Evolutionary conservation across 2,888 invertebrate species (phyloP).

Genomic region (Aethes cnicana): DNA sequence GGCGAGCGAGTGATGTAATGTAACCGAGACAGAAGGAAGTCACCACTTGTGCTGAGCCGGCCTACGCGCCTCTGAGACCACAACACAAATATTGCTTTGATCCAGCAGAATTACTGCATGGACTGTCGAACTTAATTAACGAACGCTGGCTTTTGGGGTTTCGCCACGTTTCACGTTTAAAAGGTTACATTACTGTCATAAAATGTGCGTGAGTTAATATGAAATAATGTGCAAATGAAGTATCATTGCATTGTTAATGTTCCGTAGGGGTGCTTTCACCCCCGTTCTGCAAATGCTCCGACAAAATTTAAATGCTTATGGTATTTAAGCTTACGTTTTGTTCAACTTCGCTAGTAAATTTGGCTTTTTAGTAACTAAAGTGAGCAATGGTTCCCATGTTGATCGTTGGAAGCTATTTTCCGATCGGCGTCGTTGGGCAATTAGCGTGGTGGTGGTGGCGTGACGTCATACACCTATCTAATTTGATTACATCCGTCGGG

Average conservation of each 20-base stretch:
- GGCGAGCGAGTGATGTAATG: conserved; percentile 68
- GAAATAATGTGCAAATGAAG: conserved; percentile 12
- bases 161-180: background rate
- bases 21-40: conserved; percentile 73
- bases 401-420: conserved; percentile 25
- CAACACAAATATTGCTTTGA: conserved; percentile 58
- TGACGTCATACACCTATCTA: conserved; percentile 73
- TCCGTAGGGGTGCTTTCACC: background rate
- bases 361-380: conserved; percentile 6
- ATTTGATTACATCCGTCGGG: conserved; percentile 65
- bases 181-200: background rate
- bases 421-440: conserved; percentile 49
- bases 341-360: conserved; percentile 3
- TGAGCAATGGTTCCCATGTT: conserved; percentile 3
- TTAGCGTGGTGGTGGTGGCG: conserved; percentile 61
- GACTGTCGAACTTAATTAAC: conserved; percentile 45
- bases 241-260: conserved; percentile 6
- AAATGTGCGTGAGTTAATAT: conserved; percentile 8
- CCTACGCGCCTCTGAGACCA: conserved; percentile 64
- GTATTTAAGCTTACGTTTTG: background rate
- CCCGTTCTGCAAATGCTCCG: conserved; percentile 5
- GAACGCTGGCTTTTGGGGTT: background rate
- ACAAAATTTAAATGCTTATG: conserved; percentile 10
- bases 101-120: conserved; percentile 48
- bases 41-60: conserved; percentile 62